These are phyloP conservation scores for Plebejus argus DNA, from an alignment of 2,888 invertebrate species.

Conservation along the genomic window DNA sequence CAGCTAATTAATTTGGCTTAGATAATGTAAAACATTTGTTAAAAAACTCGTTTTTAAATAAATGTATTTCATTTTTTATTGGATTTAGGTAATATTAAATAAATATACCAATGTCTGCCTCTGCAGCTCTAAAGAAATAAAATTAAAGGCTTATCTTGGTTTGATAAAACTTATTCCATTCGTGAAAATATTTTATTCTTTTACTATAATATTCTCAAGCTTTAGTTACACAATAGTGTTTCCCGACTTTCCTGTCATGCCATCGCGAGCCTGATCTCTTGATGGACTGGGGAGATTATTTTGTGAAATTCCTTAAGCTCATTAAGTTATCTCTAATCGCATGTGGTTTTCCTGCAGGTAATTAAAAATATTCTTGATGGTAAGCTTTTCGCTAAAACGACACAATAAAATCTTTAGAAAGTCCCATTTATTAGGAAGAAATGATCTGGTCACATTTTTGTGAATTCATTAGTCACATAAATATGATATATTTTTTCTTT, in stretches of 20 bases:
- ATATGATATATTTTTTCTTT: not conserved
- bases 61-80: too few relatives aligned
- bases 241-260: constrained; percentile 15
- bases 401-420: constrained; percentile 6
- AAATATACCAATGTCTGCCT: too few relatives aligned
- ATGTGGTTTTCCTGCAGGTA: constrained; percentile 2
- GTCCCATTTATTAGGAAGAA: not conserved
- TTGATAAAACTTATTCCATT: not conserved
- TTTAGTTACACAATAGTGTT: constrained; percentile 24
- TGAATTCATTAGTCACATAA: not conserved
- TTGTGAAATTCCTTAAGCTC: constrained; percentile 12
- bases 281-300: constrained; percentile 21
- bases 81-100: too few relatives aligned
- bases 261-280: constrained; percentile 20
- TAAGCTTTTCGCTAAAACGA: not conserved
- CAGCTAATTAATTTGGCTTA: not conserved
- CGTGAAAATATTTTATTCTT: constrained; percentile 18
- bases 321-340: constrained; percentile 2
- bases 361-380: constrained; percentile 10
- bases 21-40: too few relatives aligned
- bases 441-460: not conserved
- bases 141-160: not conserved
- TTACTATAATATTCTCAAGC: constrained; percentile 35
- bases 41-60: too few relatives aligned
- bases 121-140: too few relatives aligned